These are phyloP conservation scores for Sylvilagus bachmani DNA, from an alignment of 2,113 vertebrate genomes.

Conservation along the genomic window DNA sequence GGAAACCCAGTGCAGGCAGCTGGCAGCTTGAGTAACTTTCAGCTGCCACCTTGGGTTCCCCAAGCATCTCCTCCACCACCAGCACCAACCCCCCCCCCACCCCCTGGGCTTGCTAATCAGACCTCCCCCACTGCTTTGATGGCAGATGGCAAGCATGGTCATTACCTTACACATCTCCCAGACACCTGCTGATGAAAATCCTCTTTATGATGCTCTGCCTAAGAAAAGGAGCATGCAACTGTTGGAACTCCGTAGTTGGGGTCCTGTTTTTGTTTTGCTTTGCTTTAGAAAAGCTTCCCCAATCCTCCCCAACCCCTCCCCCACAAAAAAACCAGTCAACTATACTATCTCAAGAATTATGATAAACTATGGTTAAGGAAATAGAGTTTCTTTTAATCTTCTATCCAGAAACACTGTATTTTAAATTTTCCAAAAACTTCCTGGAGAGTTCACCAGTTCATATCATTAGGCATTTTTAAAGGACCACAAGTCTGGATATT, in stretches of 20 bases:
- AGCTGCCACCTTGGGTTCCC: not conserved
- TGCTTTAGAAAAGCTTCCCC: not conserved
- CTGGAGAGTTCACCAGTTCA: not conserved
- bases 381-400: not conserved
- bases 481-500: not conserved
- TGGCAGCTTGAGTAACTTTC: not conserved
- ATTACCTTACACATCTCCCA: not conserved
- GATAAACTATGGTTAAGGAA: not conserved
- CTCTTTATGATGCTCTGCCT: not conserved
- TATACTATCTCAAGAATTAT: not conserved
- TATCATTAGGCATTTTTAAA: not conserved
- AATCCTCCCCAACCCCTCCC: no score
- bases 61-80: not conserved
- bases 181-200: conserved; percentile 18
- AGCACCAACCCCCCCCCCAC: not conserved
- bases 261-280: not conserved
- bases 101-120: not conserved
- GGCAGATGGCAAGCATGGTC: not conserved
- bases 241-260: not conserved
- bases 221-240: not conserved
- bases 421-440: not conserved
- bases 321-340: not conserved
- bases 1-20: not conserved
- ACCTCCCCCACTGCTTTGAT: not conserved
- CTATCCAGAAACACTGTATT: not conserved